Conservation (phyloP, 2,113 vertebrate species). For the Calonectris borealis region DNA sequence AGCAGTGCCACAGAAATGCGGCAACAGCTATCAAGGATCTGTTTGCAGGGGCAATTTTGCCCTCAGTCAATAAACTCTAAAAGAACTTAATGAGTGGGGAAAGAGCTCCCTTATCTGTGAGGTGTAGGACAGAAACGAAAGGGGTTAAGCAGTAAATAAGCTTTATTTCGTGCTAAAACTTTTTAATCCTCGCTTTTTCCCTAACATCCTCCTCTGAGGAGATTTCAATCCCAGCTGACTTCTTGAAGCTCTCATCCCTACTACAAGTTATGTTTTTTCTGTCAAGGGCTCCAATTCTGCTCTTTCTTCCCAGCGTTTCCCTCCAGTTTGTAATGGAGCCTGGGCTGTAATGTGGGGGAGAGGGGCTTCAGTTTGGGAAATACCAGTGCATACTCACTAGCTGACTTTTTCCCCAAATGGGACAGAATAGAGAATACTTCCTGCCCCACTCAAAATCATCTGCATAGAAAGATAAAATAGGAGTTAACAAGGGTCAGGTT, state of each 20-base stretch:
- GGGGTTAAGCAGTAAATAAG: background rate
- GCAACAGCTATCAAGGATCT: background rate
- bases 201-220: background rate
- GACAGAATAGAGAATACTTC: background rate
- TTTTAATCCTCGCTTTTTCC: background rate
- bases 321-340: background rate
- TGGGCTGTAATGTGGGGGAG: background rate
- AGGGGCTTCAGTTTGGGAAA: background rate
- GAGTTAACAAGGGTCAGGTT: constrained; percentile 68
- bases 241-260: background rate
- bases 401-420: background rate
- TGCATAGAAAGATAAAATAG: constrained; percentile 55
- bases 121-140: background rate
- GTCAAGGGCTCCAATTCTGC: background rate
- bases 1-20: background rate
- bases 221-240: background rate
- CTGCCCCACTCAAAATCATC: constrained; percentile 21
- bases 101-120: background rate
- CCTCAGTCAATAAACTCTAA: background rate
- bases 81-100: background rate
- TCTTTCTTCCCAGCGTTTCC: background rate
- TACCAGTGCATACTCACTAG: background rate
- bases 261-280: background rate
- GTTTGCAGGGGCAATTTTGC: background rate
- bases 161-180: background rate